phyloP scores from a whole-genome alignment of 2,113 vertebrate species.

The Diadophis punctatus region DNA sequence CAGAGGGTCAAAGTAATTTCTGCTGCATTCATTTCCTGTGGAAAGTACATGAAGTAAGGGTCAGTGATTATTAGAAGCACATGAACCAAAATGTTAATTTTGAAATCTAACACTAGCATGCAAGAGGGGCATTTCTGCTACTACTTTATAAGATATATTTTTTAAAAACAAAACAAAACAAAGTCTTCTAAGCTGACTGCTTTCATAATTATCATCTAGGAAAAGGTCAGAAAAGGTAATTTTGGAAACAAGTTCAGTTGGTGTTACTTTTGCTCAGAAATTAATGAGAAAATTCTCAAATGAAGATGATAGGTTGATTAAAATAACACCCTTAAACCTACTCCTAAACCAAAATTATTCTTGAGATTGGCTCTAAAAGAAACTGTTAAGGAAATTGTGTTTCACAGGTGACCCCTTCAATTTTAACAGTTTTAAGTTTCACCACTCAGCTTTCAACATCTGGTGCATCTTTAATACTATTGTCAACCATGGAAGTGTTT shows the following conservation, averaged over 20 bases:
- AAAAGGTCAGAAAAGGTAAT: slow-evolving; percentile 91
- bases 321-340: neutral
- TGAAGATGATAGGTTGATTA: slow-evolving; percentile 56
- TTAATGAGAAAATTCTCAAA: slow-evolving; percentile 90
- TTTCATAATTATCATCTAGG: slow-evolving; percentile 92
- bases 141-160: slow-evolving; percentile 77
- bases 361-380: slow-evolving; percentile 24
- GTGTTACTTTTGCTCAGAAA: slow-evolving; percentile 86
- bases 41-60: slow-evolving; percentile 86
- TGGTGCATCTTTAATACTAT: slow-evolving; percentile 55
- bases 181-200: slow-evolving; percentile 78
- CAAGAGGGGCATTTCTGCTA: slow-evolving; percentile 75
- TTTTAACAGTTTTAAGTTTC: slow-evolving; percentile 64
- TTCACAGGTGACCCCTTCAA: slow-evolving; percentile 43
- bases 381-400: slow-evolving; percentile 24
- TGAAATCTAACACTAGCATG: slow-evolving; percentile 85
- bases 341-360: slow-evolving; percentile 43
- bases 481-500: slow-evolving; percentile 45
- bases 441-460: slow-evolving; percentile 48
- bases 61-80: slow-evolving; percentile 99
- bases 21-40: slow-evolving; percentile 92
- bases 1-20: slow-evolving; percentile 95
- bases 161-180: slow-evolving; percentile 26
- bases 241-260: slow-evolving; percentile 88
- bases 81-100: slow-evolving; percentile 99